Base-by-base conservation (phyloP, 2,888 invertebrate species). In the Iselma pallidipennis region DNA sequence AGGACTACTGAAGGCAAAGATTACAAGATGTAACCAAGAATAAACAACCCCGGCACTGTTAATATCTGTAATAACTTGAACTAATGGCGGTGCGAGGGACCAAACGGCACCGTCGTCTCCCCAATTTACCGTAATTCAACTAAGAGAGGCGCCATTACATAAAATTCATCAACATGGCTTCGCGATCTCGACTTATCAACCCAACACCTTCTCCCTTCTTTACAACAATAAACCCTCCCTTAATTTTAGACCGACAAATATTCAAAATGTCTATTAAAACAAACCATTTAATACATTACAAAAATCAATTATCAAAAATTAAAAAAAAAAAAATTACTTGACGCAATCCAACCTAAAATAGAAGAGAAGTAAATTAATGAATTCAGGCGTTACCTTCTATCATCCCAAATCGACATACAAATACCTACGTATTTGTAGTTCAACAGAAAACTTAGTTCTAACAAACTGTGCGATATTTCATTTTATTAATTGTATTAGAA, bases 401-500 rank as follows among this genome's bases (percentile, higher is more conserved):
- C 7, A 9, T 1, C 16, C 42, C 7, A 6, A 16, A 7, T 42
- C 42, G 19, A 19, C 21, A 9, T 45, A 21, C 21, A 45, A 45
- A 45, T 45, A 45, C n/a, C n/a, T 12, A 45, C 10, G 21, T 21
- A 31, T n/a, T 1, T 4, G 12, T 45, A 45, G 4, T 45, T 45
- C n/a, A n/a, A n/a, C n/a, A n/a, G n/a, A n/a, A n/a, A n/a, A n/a
- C 45, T 23, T 23, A 12, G 21, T 45, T 45, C 23, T 1, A 23
- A 21, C 10, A 45, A n/a, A 21, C 21, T 45, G 12, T 45, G 67
- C 68, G 69, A 72, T 75, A 76, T 76, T 76, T 74, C 72, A 76
- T 75, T 66, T 72, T 69, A 71, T 71, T 77, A 77, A 77, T 76
- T 75, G 71, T 69, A 70, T 76, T 77, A 76, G 61, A 68, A 69